Evolutionary conservation across 2,888 invertebrate genomes (phyloP), one percentile per base, ranked within the genome.

Genomic region (Shargacucullia verbasci): DNA sequence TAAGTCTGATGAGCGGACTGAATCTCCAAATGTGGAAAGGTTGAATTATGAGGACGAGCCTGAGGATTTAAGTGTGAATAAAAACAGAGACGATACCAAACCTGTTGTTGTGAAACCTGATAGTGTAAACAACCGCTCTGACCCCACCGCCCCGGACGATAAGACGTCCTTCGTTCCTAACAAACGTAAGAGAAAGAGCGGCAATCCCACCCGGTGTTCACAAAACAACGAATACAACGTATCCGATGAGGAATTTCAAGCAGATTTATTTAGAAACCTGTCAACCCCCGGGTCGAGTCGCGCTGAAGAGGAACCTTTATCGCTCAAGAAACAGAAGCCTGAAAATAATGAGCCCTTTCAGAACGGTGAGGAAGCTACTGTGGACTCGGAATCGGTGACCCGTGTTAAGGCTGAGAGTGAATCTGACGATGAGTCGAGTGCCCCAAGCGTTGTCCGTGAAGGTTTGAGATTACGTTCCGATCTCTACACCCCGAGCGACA

Each of bases 151-250:
- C 50, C 70, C 84, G 25, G 95, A 95, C 48, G 95, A 95, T 71
- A 94, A 94, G 78, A 86, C 88, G 39, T 88, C 86, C 14, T 73
- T 88, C 60, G 91, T 93, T 79, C 96, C 96, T 64, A 96, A 95
- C 82, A 96, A 96, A 84, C 95, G 97, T 73, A 98, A 98, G 82
- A 94, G 97, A 52, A 97, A 97, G 88, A 97, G 96, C 75, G 97
- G 97, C 79, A 97, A 97, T 85, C 97, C 97, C 2, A 97, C 96
- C 7, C 94, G 96, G 76, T 97, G 97, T 87, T 96, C 97, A 1
- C 94, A 94, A 80, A 91, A 79, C 62, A 91, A 91, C 68, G 94
- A 94, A 83, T 93, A 92, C 63, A 93, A 82, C 69, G 86, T 88
- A 15, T 94, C 94, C 6, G 94, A 94, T 56, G 94, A 94, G 60